Evolutionary conservation across 2,113 vertebrate genomes (phyloP), one percentile per base, ranked within the genome.

Genomic region (Alectura lathami): DNA sequence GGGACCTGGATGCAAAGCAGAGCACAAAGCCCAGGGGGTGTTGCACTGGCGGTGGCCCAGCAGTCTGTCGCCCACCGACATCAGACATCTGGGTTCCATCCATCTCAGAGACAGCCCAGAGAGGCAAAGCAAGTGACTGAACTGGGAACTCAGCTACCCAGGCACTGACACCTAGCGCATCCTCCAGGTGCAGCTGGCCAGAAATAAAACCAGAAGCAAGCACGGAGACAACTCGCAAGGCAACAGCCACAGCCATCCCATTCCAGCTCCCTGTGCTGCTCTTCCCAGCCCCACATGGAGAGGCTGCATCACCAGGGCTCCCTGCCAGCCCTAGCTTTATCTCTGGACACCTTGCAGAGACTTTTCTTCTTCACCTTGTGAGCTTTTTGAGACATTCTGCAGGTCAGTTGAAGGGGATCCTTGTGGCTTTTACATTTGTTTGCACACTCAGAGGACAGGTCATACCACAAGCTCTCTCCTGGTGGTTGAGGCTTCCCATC

Each of bases 401-500:
- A 14, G 79, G 34, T 56, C 74, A 51, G 3, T 4, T 5, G 15
- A 15, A 27, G 12, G 6, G 8, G 42, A 80, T 68, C 57, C 47
- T 45, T 6, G 38, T 17, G 18, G 17, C 40, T 60, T 0, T 1
- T 22, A 13, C 62, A 8, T 48, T 7, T 15, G 42, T 78, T 89
- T 5, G 0, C 32, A 62, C 32, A 0, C 43, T 27, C 27, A 2
- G 32, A 66, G 26, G 18, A 2, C 51, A 36, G 54, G 26, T 11
- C 63, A 9, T 1, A 8, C 4, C 47, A 13, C 47, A 48, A 48
- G 12, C 5, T 1, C 34, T 47, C 11, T n/a, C 17, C 18, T 40
- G 36, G 2, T 30, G n/a, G 7, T 4, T 9, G 34, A 76, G 30
- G 42, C 34, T 70, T 74, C 60, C 50, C 34, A 1, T 0, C 30